These are phyloP conservation scores for Nesoenas mayeri DNA, from an alignment of 2,113 vertebrate genomes.

Conservation along the genomic window DNA sequence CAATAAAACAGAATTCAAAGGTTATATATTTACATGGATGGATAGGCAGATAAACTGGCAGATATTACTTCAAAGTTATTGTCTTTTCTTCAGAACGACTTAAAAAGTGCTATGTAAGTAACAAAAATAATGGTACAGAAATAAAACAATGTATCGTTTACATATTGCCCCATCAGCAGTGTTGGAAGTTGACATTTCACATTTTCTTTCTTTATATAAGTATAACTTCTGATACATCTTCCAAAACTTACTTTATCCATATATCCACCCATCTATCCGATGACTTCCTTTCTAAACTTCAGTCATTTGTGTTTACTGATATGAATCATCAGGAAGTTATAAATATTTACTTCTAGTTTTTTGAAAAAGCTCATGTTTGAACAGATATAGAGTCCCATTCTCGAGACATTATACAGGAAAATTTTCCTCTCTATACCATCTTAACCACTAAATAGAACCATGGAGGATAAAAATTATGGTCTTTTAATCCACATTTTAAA, in stretches of 20 bases:
- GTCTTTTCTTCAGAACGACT: not conserved
- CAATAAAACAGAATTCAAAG: not conserved
- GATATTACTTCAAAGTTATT: not conserved
- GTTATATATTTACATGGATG: not conserved
- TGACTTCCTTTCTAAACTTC: not conserved
- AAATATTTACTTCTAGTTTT: not conserved
- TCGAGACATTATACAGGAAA: not conserved
- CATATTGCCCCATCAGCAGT: not conserved
- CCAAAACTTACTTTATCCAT: not conserved
- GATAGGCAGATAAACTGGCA: not conserved
- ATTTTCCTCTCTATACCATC: not conserved
- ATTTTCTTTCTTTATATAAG: not conserved
- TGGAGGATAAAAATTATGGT: not conserved
- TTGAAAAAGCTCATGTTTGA: not conserved
- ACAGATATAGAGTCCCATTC: not conserved
- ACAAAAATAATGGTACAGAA: not conserved
- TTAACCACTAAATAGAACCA: not conserved
- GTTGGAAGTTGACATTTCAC: not conserved
- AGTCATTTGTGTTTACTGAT: not conserved
- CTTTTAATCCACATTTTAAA: not conserved
- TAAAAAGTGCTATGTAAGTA: not conserved
- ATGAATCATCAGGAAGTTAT: not conserved
- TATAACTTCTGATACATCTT: not conserved
- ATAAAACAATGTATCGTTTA: not conserved
- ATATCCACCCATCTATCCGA: not conserved